A percentile compares a stretch with the other conserved stretches of the same genome.
These are phyloP conservation scores for Nasonia giraulti DNA, from an alignment of 1,140 invertebrate genomes.

Conservation along the genomic window DNA sequence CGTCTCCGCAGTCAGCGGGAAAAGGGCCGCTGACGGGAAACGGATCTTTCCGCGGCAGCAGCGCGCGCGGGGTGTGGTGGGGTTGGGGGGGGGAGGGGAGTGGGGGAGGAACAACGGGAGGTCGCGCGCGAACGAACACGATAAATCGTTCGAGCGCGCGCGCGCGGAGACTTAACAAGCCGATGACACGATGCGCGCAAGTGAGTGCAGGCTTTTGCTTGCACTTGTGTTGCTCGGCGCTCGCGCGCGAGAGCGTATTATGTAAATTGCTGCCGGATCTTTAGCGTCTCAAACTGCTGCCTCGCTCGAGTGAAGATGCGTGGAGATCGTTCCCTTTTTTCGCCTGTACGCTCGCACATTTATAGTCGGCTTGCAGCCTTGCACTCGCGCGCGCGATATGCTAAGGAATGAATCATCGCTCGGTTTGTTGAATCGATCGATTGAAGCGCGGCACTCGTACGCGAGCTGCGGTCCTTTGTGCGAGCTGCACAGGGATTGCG, in stretches of 20 bases:
- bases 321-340: too few species aligned
- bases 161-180: constrained; percentile 22
- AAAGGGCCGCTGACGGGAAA: too few species aligned
- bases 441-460: background rate
- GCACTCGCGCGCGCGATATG: background rate
- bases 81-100: too few species aligned
- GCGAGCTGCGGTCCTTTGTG: background rate
- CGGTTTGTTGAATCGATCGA: constrained; percentile 33
- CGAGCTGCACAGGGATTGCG: background rate
- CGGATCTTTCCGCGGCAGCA: too few species aligned
- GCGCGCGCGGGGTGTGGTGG: too few species aligned
- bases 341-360: too few species aligned
- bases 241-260: background rate
- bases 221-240: background rate
- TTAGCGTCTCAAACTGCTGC: too few species aligned
- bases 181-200: constrained; percentile 24
- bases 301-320: too few species aligned
- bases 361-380: too few species aligned
- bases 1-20: background rate
- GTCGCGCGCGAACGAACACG: constrained; percentile 1
- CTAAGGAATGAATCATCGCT: background rate
- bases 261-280: background rate
- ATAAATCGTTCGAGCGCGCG: background rate
- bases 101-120: too few species aligned
- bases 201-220: background rate